Evolutionary conservation across 2,888 invertebrate species (phyloP).

Genomic region (Protodeltote pygarga): DNA sequence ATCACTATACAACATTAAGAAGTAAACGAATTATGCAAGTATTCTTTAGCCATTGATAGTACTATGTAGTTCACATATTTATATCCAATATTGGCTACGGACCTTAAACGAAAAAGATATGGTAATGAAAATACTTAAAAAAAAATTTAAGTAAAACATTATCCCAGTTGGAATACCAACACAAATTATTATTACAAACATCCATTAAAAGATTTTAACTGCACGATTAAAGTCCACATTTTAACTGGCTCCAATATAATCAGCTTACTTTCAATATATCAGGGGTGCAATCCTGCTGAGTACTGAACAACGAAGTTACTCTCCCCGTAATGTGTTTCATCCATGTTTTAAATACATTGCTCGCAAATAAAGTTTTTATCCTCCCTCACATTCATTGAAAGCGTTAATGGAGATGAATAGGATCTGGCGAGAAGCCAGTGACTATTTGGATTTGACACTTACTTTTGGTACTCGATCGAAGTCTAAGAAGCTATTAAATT

Average conservation of each 20-base stretch:
- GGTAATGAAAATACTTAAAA: too few relatives aligned
- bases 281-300: constrained; percentile 48
- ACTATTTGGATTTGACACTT: constrained; percentile 43
- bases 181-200: too few relatives aligned
- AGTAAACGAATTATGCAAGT: too few relatives aligned
- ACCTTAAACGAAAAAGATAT: too few relatives aligned
- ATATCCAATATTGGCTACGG: too few relatives aligned
- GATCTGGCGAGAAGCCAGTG: constrained; percentile 76
- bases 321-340: constrained; percentile 57
- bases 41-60: too few relatives aligned
- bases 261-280: constrained; percentile 19
- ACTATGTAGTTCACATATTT: too few relatives aligned
- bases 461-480: constrained; percentile 52
- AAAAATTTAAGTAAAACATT: too few relatives aligned
- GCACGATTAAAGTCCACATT: not conserved
- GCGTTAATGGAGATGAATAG: constrained; percentile 81
- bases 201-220: too few relatives aligned
- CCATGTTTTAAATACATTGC: constrained; percentile 75
- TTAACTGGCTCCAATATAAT: constrained; percentile 9
- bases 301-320: constrained; percentile 46
- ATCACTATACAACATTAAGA: too few relatives aligned
- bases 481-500: not conserved
- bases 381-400: constrained; percentile 72
- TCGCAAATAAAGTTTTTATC: constrained; percentile 77
- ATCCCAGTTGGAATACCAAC: too few relatives aligned